Evolutionary conservation across 2,797 vertebrate species (phyloP).

Genomic region (Cyclopterus lumpus): DNA sequence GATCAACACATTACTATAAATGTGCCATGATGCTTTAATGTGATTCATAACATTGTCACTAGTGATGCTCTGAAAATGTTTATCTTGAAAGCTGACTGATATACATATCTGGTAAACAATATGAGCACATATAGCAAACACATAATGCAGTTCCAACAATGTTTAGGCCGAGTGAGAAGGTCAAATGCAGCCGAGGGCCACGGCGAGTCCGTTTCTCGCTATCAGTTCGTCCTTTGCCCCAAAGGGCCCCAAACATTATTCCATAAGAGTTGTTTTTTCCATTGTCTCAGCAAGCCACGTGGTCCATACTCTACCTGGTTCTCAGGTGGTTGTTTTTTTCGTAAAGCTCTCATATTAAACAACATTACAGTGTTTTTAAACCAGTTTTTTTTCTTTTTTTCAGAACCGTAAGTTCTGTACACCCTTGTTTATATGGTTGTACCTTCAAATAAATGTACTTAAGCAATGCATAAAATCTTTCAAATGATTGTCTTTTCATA

Average conservation of each 20-base stretch:
- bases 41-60: constrained; percentile 78
- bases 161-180: constrained; percentile 69
- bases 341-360: constrained; percentile 77
- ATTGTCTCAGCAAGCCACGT: constrained; percentile 58
- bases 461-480: constrained; percentile 70
- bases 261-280: constrained; percentile 49
- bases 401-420: constrained; percentile 60
- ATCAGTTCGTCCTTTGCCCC: constrained; percentile 50
- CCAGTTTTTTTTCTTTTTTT: constrained; percentile 63
- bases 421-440: constrained; percentile 57
- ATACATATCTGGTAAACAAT: constrained; percentile 82
- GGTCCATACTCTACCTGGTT: constrained; percentile 61
- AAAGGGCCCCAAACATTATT: constrained; percentile 51
- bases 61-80: constrained; percentile 73
- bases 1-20: constrained; percentile 72
- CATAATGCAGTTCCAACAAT: constrained; percentile 73
- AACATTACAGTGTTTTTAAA: constrained; percentile 73
- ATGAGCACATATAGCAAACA: constrained; percentile 78
- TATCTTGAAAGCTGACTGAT: constrained; percentile 76
- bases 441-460: constrained; percentile 57
- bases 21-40: constrained; percentile 80
- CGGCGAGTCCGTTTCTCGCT: constrained; percentile 62
- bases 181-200: constrained; percentile 58
- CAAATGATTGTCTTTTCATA: constrained; percentile 85
- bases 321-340: constrained; percentile 57